Evolutionary conservation across 1,140 invertebrate genomes (phyloP), one percentile per base, ranked within the genome.

Genomic region (Cherax destructor): DNA sequence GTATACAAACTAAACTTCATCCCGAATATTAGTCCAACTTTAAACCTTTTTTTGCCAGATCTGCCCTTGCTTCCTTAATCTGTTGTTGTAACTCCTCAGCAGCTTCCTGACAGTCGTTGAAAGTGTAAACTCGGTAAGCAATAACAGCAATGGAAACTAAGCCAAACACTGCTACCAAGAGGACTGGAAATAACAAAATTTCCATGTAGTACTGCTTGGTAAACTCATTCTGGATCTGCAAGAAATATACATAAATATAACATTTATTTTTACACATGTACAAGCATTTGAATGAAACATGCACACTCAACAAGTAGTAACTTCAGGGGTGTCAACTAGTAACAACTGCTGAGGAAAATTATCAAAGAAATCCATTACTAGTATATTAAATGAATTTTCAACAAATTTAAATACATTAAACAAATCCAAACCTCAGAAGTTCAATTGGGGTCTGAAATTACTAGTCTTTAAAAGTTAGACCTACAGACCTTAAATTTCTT

Each of bases 61-160:
- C 97, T 92, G 95, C 95, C 93, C 95, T 96, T 5, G 97, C 97
- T 94, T 97, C 96, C 93, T 96, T 94, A 93, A 98, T 97, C 95
- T 97, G 95, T 93, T 95, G 93, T 69, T 97, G 96, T n/a, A 98
- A 94, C 94, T 98, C 97, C 93, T 95, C 95, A 11, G 97, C 97
- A 52, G 97, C 97, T 86, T 96, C 95, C 81, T 97, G 95, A 94
- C 97, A 98, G 94, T 98, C 96, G 94, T 98, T 98, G 92, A 98
- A 98, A 4, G 96, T 98, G 85, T 97, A 97, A 0, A 97, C 96
- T 93, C 97, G 95, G 93, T 97, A 98, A 9, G 98, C 94, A 72
- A 98, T 96, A 47, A 97, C 96, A 81, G 94, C 95, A 1, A 95
- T 94, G 18, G 97, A 96, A 94, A 86, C 95, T 95, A 96, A 95